These are phyloP conservation scores for Heliocidaris tuberculata DNA, from an alignment of 35 echinoderm and acorn worm genomes.

Conservation along the genomic window DNA sequence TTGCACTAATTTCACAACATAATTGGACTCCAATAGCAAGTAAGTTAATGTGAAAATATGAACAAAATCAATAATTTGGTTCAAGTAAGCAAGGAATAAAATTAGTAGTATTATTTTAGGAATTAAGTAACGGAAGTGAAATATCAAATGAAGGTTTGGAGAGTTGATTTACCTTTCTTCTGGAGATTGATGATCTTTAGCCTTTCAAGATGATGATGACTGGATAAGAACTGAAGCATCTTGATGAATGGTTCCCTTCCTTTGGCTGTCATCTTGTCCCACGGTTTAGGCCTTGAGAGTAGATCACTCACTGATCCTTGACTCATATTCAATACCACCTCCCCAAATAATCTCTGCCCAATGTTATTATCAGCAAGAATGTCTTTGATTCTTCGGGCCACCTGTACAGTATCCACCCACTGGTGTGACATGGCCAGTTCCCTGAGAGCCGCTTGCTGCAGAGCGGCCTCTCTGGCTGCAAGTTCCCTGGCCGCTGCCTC, in stretches of 20 bases:
- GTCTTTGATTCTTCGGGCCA: conserved; percentile 88
- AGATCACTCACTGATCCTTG: conserved; percentile 98
- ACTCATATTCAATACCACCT: conserved; percentile 83
- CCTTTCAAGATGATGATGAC: conserved; percentile 74
- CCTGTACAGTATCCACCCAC: conserved; percentile 83
- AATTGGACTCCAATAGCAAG: too few relatives aligned
- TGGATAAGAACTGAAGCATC: conserved; percentile 96
- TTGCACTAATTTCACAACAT: too few relatives aligned
- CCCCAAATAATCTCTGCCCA: conserved; percentile 92
- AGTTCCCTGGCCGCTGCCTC: conserved; percentile 43
- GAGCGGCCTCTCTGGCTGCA: conserved; percentile 35
- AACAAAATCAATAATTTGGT: too few relatives aligned
- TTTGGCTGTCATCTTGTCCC: conserved; percentile 94
- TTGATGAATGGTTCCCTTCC: conserved; percentile 96
- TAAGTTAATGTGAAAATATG: too few relatives aligned
- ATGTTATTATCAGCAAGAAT: conserved; percentile 85
- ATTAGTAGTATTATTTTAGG: too few relatives aligned
- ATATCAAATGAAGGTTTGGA: too few relatives aligned
- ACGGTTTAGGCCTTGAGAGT: conserved; percentile 86
- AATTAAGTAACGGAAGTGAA: too few relatives aligned
- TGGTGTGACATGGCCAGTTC: conserved; percentile 68
- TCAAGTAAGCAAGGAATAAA: too few relatives aligned
- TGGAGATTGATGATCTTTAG: conserved; percentile 88
- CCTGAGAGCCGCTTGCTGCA: conserved; percentile 34
- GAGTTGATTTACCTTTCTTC: conserved; percentile 78